A percentile compares a stretch with the other conserved stretches of the same genome.
These are phyloP conservation scores for Sclerurus mexicanus DNA, from an alignment of 2,113 vertebrate species.

Conservation along the genomic window DNA sequence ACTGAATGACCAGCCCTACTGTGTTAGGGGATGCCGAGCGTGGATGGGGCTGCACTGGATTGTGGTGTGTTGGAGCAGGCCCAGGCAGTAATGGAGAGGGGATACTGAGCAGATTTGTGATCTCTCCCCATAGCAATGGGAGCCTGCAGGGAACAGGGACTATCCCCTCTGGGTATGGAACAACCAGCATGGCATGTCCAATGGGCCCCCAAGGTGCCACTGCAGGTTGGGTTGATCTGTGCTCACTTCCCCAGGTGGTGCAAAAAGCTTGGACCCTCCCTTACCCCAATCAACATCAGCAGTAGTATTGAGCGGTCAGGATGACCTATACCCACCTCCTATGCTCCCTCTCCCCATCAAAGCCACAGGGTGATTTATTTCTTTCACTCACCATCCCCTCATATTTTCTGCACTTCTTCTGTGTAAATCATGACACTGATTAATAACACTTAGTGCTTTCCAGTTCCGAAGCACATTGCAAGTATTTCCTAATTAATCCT, in stretches of 20 bases:
- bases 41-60: rapidly evolving
- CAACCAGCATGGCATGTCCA: rapidly evolving
- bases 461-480: neutral
- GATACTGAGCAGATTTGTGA: neutral
- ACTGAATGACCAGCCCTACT: neutral
- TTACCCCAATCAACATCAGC: neutral
- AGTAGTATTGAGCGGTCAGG: neutral
- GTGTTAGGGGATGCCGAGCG: rapidly evolving
- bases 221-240: neutral
- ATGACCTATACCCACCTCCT: neutral
- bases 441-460: slow-evolving; percentile 5
- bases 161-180: neutral
- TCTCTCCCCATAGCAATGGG: neutral
- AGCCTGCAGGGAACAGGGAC: neutral
- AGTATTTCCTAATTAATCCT: slow-evolving; percentile 48
- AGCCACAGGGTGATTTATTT: neutral
- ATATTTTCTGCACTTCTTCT: slow-evolving; percentile 17
- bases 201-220: neutral
- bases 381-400: neutral
- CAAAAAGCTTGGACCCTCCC: neutral
- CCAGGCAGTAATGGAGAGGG: rapidly evolving
- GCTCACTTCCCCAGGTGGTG: rapidly evolving
- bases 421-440: slow-evolving; percentile 14
- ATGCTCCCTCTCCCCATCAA: neutral
- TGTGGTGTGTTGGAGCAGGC: neutral